A percentile compares a stretch with the other conserved stretches of the same genome.
phyloP scores from a whole-genome alignment of 1,140 invertebrate species.

The Cardiocondyla obscurior region DNA sequence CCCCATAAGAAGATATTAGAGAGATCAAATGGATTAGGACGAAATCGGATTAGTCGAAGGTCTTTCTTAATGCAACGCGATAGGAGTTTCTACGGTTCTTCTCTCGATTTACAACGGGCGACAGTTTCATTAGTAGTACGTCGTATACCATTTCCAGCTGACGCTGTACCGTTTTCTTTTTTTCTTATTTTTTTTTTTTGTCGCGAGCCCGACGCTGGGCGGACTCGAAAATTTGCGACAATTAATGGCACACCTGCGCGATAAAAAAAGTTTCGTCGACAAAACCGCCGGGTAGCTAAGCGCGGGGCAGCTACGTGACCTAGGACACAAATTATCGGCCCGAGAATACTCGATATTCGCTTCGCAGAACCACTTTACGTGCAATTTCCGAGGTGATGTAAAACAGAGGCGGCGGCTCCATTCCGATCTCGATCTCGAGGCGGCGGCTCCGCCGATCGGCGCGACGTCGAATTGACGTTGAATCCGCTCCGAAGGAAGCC shows the following conservation, averaged over 20 bases:
- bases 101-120: neutral
- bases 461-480: neutral
- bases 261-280: conserved; percentile 37
- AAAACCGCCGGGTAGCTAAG: neutral
- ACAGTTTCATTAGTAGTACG: conserved; percentile 1
- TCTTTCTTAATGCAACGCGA: neutral
- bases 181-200: neutral
- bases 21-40: conserved; percentile 23
- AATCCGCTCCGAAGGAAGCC: neutral
- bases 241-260: neutral
- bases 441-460: neutral
- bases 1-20: conserved; percentile 34
- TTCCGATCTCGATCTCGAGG: neutral
- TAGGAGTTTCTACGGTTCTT: neutral
- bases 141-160: neutral
- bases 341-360: conserved; percentile 30
- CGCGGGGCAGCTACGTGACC: neutral
- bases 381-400: conserved; percentile 23
- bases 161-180: no score
- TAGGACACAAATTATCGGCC: conserved; percentile 11
- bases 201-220: neutral
- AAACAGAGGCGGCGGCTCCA: neutral
- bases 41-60: conserved; percentile 12
- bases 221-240: neutral
- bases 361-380: conserved; percentile 15